Evolutionary conservation across 2,113 vertebrate species (phyloP).

Genomic region (Felis chaus): DNA sequence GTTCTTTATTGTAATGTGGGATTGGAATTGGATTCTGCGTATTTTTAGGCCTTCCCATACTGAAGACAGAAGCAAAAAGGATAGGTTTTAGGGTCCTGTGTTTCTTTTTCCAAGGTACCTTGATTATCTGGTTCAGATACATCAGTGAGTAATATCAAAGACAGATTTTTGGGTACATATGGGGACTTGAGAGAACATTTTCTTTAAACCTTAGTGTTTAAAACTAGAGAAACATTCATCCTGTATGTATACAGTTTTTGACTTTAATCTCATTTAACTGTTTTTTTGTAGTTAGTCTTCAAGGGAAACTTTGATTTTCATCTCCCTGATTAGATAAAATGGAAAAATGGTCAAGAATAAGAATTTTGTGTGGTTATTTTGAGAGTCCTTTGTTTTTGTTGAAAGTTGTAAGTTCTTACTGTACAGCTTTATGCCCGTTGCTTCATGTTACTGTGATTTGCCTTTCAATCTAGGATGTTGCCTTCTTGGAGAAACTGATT

Average conservation of each 20-base stretch:
- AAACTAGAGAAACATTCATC: constrained; percentile 24
- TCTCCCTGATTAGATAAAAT: background rate
- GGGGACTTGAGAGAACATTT: background rate
- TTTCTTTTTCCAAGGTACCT: constrained; percentile 21
- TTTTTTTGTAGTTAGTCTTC: constrained; percentile 37
- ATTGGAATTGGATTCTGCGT: background rate
- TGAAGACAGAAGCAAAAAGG: background rate
- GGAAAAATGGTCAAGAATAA: background rate
- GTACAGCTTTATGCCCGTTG: constrained; percentile 8
- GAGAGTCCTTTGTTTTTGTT: background rate
- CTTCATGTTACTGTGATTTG: constrained; percentile 32
- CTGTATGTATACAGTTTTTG: background rate
- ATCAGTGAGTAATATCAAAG: background rate
- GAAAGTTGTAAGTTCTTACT: constrained; percentile 37
- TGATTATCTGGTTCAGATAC: background rate
- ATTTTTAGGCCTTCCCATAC: background rate
- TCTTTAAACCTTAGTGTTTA: constrained; percentile 42
- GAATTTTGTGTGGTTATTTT: constrained; percentile 1
- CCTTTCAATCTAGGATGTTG: constrained; percentile 90
- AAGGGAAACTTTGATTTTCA: constrained; percentile 55
- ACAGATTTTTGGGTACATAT: background rate
- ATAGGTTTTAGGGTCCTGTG: background rate
- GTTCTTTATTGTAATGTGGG: constrained; percentile 2
- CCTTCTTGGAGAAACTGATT: constrained; percentile 95
- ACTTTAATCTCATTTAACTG: constrained; percentile 22